phyloP scores from a whole-genome alignment of 2,888 invertebrate species.

The Spodoptera littoralis region DNA sequence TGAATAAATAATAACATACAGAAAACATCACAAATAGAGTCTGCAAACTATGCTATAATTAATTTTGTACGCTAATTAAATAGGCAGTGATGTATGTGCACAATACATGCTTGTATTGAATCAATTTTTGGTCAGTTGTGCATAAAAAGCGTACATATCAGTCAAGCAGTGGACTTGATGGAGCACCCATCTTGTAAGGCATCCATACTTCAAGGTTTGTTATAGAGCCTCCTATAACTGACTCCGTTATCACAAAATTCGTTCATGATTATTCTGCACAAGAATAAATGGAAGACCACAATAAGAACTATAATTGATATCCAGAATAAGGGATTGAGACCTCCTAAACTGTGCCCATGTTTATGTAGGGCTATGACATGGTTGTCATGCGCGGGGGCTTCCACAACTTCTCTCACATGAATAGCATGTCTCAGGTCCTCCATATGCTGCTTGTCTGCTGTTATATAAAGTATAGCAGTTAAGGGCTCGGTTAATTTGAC shows the following conservation, averaged over 20 bases:
- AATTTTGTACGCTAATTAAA: slow-evolving; percentile 19
- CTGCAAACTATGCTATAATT: slow-evolving; percentile 11
- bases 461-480: slow-evolving; percentile 97
- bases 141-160: slow-evolving; percentile 61
- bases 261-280: slow-evolving; percentile 96
- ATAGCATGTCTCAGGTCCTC: slow-evolving; percentile 96
- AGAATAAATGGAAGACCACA: slow-evolving; percentile 96
- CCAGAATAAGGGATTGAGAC: slow-evolving; percentile 97
- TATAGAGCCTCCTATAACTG: slow-evolving; percentile 91
- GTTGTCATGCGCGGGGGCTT: slow-evolving; percentile 97
- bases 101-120: slow-evolving; percentile 39
- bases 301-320: slow-evolving; percentile 96
- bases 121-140: slow-evolving; percentile 54
- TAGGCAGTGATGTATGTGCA: slow-evolving; percentile 45
- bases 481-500: slow-evolving; percentile 97
- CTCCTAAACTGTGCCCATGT: slow-evolving; percentile 96
- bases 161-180: slow-evolving; percentile 61
- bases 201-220: slow-evolving; percentile 88
- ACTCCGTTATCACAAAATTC: slow-evolving; percentile 94
- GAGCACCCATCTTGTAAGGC: slow-evolving; percentile 62
- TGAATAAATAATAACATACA: slow-evolving; percentile 19
- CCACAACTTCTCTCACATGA: slow-evolving; percentile 94
- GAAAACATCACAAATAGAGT: slow-evolving; percentile 4
- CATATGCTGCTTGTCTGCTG: slow-evolving; percentile 96
- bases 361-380: slow-evolving; percentile 96